A percentile compares a stretch with the other conserved stretches of the same genome.
Evolutionary conservation across 2,797 vertebrate species (phyloP).

Genomic region (Myiotriccus ornatus): DNA sequence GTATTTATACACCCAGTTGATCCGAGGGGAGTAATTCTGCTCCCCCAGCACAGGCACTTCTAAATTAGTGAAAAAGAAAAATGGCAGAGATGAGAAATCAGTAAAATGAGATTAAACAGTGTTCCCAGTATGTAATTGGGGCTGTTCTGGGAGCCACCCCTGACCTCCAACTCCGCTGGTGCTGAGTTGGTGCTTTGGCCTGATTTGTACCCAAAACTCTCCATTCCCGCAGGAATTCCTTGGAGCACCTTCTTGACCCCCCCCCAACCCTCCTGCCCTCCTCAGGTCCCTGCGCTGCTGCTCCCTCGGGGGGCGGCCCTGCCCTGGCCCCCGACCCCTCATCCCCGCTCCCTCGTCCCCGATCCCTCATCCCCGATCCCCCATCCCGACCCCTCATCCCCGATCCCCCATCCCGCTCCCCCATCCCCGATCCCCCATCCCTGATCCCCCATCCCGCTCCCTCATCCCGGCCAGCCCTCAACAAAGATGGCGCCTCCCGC

Average conservation of each 20-base stretch:
- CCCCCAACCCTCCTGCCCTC: no score
- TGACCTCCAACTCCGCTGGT: rapidly evolving
- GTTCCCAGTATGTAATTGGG: not conserved
- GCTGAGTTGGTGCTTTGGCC: rapidly evolving
- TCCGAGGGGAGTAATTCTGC: rapidly evolving
- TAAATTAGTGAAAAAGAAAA: not conserved
- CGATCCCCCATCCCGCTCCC: no score
- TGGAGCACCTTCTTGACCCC: no score
- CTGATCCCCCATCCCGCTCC: no score
- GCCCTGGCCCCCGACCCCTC: no score
- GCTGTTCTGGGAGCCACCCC: not conserved
- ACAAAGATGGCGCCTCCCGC: not conserved
- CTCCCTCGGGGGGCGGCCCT: no score
- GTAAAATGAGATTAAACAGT: rapidly evolving
- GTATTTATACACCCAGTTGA: not conserved
- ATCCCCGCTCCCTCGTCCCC: no score
- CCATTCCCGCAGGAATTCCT: not conserved
- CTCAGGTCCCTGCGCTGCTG: no score
- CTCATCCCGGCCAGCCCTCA: not conserved
- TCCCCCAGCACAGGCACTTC: rapidly evolving
- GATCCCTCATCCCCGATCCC: no score
- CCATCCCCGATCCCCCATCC: no score
- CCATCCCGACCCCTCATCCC: no score
- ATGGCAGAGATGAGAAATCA: rapidly evolving
- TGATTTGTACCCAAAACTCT: not conserved